Evolutionary conservation across 1,140 invertebrate species (phyloP), one percentile per base, ranked within the genome.

Genomic region (Drosophila aff.): DNA sequence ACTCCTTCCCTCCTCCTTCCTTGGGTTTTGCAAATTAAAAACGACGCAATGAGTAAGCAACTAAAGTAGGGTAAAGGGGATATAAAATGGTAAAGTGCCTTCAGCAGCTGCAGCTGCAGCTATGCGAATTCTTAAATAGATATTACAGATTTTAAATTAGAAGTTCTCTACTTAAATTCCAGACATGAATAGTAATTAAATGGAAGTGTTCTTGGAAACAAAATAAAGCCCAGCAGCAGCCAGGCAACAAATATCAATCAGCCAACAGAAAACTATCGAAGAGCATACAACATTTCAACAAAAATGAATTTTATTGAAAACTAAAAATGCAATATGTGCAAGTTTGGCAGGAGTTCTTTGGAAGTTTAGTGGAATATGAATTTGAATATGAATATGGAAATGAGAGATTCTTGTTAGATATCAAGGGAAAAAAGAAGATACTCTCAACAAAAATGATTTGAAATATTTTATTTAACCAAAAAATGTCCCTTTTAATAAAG

Each of bases 21-120:
- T 13, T 18, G 15, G 13, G 33, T 46, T 68, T 61, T 44, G 64
- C 65, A 83, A 83, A 83, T 83, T 79, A 83, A 83, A 78, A 83
- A 52, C 28, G 41, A 43, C 10, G n/a, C 72, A 74, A 74, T 59
- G 52, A 50, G 67, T 41, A 43, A 72, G 44, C 69, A 78, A 76
- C 55, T 60, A 55, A 66, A 69, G 67, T 21, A 36, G 50, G 41
- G 57, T 68, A 31, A 49, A 52, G 31, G 23, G 44, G 21, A 53
- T 75, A 50, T 73, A 66, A 66, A 74, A 68, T 65, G 46, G 18
- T 41, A 57, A 50, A 58, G 47, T 59, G 59, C n/a, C 36, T 21
- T 5, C 1, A 9, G n/a, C 7, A 53, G 33, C 31, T 55, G 28
- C 33, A 57, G 15, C 53, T 65, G 53, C 36, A 61, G n/a, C 50